A percentile compares a stretch with the other conserved stretches of the same genome.
Evolutionary conservation across 2,888 invertebrate genomes (phyloP).

Genomic region (Tethea ocularis): DNA sequence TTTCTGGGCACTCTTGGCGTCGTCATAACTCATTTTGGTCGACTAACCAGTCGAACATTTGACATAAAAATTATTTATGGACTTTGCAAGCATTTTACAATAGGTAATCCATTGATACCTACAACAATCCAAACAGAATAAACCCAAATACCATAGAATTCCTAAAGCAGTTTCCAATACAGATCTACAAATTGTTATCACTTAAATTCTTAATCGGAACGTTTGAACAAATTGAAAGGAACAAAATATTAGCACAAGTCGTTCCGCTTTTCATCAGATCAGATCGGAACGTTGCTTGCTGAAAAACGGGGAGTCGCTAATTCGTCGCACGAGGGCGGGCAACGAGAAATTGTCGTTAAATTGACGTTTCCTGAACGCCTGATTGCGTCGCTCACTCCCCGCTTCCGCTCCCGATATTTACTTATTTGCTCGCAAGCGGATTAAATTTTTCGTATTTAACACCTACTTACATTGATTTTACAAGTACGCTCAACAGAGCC

Average conservation of each 20-base stretch:
- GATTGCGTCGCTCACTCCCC: slow-evolving; percentile 60
- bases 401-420: slow-evolving; percentile 53
- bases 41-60: too few species aligned
- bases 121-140: too few species aligned
- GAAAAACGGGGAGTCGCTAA: slow-evolving; percentile 38
- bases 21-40: too few species aligned
- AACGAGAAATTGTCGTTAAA: slow-evolving; percentile 65
- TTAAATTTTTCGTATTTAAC: slow-evolving; percentile 37
- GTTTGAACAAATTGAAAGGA: neutral
- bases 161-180: neutral
- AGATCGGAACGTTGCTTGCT: slow-evolving; percentile 1
- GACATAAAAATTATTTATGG: too few species aligned
- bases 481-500: neutral
- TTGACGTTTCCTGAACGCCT: slow-evolving; percentile 63
- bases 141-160: neutral
- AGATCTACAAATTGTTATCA: neutral
- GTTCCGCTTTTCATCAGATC: neutral
- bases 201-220: neutral
- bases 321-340: slow-evolving; percentile 39
- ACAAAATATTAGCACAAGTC: slow-evolving; percentile 2
- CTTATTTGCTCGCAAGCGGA: slow-evolving; percentile 44
- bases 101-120: too few species aligned
- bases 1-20: too few species aligned
- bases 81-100: too few species aligned
- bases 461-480: neutral